Base-by-base conservation (phyloP, 2,888 invertebrate species). In the Caenorhabditis drosophilae region DNA sequence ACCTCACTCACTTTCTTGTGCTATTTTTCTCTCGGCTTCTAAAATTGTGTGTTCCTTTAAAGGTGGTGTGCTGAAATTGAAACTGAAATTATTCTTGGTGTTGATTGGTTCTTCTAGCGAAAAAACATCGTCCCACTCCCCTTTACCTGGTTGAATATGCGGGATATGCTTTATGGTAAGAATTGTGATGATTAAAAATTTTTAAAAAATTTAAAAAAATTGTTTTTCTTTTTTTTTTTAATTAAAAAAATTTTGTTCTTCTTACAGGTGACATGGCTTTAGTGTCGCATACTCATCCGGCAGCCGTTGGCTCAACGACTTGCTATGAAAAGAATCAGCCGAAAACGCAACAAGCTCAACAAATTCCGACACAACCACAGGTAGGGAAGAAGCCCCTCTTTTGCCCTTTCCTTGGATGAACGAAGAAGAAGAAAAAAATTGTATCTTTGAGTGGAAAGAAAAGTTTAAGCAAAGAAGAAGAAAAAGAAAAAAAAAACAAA, bases 231-330 rank as follows among this genome's bases (percentile, higher is more conserved):
- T 7, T 36, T 23, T 48, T 31, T 31, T 36, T 7, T 36, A 12
- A 6, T 31, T 12, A 31, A 31, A 31, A 31, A 11, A n/a, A 7
- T 36, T n/a, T n/a, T 9, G 22, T 31, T 35, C 3, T 35, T 26
- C 41, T 71, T 68, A 16, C 66, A 72, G 72, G 68, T 55, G 72
- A 72, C 44, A 72, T 72, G 72, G 72, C 72, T 36, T 53, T 72
- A 4, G 72, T 72, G 18, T 71, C 71, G n/a, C 71, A 71, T 44
- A 66, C 66, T 26, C 66, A 66, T 53, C 66, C 59, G 18, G 57
- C 72, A 15, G 55, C 72, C 42, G 68, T 69, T 34, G 68, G 68
- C 40, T 62, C 72, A 25, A 63, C 68, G 25, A 56, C 66, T 42
- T 72, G 68, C 57, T 58, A 68, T 27, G 68, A 61, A 34, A 58